These are phyloP conservation scores for Trematomus bernacchii DNA, from an alignment of 2,797 vertebrate genomes.

Conservation along the genomic window DNA sequence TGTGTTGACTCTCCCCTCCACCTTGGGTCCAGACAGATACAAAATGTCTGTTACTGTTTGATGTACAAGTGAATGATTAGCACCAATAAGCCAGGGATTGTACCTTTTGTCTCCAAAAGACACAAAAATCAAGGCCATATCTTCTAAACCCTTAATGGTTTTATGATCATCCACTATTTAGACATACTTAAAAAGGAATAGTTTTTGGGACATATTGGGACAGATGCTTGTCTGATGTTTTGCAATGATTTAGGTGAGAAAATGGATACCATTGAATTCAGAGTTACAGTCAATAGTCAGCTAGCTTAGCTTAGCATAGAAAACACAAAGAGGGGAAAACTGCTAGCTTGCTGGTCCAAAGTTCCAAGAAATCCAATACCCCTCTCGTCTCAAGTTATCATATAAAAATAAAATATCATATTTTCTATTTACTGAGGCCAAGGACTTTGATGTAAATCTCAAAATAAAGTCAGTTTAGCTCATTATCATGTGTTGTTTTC, in stretches of 20 bases:
- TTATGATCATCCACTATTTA: not conserved
- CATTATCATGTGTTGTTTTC: slow-evolving; percentile 13
- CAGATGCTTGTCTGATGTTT: not conserved
- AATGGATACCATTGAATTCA: not conserved
- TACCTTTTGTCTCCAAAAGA: slow-evolving; percentile 39
- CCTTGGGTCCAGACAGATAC: slow-evolving; percentile 24
- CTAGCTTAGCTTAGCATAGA: not conserved
- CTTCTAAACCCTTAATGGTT: not conserved
- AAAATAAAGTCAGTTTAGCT: not conserved
- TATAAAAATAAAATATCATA: no score
- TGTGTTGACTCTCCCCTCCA: slow-evolving; percentile 23
- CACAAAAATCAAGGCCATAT: not conserved
- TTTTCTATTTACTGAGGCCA: not conserved
- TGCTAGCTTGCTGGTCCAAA: not conserved
- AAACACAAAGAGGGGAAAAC: no score
- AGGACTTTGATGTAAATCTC: not conserved
- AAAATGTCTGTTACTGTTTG: slow-evolving; percentile 64
- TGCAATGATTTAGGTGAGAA: not conserved
- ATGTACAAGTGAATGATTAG: slow-evolving; percentile 73
- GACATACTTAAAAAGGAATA: not conserved
- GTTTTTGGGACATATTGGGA: not conserved
- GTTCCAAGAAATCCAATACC: not conserved
- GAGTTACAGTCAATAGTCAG: not conserved
- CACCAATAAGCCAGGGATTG: slow-evolving; percentile 41
- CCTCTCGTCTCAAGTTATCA: not conserved